A percentile compares a stretch with the other conserved stretches of the same genome.
phyloP scores from a whole-genome alignment of 2,113 vertebrate species.

The Triplophysa dalaica region DNA sequence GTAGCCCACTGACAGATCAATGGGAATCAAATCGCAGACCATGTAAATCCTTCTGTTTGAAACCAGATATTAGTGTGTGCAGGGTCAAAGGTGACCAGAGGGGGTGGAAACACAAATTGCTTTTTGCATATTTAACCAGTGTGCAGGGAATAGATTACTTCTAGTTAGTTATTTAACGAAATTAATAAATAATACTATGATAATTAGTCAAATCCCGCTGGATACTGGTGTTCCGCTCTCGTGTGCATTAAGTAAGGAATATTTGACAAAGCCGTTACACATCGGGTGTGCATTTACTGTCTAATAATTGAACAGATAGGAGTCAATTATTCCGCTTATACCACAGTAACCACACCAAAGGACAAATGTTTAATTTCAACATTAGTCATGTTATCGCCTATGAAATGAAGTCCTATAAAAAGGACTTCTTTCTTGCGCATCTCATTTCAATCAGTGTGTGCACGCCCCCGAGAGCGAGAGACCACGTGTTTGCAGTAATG shows the following conservation, averaged over 20 bases:
- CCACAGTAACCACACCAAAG: too few relatives aligned
- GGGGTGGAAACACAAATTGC: constrained; percentile 19
- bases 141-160: constrained; percentile 27
- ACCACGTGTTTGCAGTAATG: too few relatives aligned
- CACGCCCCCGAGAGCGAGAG: too few relatives aligned
- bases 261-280: too few relatives aligned
- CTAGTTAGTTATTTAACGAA: constrained; percentile 16
- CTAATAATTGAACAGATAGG: too few relatives aligned
- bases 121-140: constrained; percentile 42
- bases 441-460: too few relatives aligned
- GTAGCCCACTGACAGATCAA: constrained; percentile 32
- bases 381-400: too few relatives aligned
- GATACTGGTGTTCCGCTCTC: constrained; percentile 1
- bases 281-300: too few relatives aligned
- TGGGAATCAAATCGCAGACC: constrained; percentile 31
- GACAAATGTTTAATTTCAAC: too few relatives aligned
- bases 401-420: too few relatives aligned
- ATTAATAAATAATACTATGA: constrained; percentile 45
- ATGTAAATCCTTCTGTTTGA: constrained; percentile 29
- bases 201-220: constrained; percentile 16
- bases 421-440: too few relatives aligned
- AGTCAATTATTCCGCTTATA: too few relatives aligned
- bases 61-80: constrained; percentile 11
- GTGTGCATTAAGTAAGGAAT: not conserved
- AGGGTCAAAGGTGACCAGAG: not conserved